A percentile compares a stretch with the other conserved stretches of the same genome.
Evolutionary conservation across 2,113 vertebrate genomes (phyloP).

Genomic region (Psittacula cyanocephala): DNA sequence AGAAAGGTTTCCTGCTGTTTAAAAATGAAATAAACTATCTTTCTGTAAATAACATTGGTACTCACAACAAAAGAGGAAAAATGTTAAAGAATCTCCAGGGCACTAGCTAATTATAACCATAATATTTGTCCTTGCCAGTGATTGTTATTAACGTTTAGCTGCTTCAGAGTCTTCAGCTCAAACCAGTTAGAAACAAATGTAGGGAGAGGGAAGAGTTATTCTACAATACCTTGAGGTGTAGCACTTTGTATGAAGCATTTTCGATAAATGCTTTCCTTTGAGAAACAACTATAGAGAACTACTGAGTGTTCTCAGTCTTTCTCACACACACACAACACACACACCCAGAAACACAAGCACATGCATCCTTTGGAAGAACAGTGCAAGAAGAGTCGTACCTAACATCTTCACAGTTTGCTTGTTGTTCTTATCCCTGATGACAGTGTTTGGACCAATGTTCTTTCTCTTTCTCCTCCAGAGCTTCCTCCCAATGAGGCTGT

Average conservation of each 20-base stretch:
- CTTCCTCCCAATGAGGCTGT: conserved; percentile 93
- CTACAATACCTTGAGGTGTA: not conserved
- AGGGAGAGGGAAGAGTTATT: not conserved
- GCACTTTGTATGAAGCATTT: not conserved
- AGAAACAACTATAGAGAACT: not conserved
- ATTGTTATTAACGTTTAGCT: not conserved
- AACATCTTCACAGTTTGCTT: conserved; percentile 96
- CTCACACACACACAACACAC: not conserved
- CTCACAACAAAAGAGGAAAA: conserved; percentile 14
- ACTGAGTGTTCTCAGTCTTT: not conserved
- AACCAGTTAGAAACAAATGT: not conserved
- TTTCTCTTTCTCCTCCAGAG: conserved; percentile 87
- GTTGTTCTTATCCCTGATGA: conserved; percentile 89
- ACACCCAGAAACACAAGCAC: not conserved
- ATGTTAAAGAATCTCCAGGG: not conserved
- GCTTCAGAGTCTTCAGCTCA: not conserved
- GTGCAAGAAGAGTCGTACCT: conserved; percentile 75
- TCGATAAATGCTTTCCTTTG: not conserved
- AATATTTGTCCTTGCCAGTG: not conserved
- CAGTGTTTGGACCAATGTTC: conserved; percentile 78
- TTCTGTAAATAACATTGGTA: not conserved
- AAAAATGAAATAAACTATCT: conserved; percentile 23
- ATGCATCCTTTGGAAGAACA: not conserved
- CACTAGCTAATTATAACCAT: not conserved
- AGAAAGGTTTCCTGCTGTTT: conserved; percentile 18